These are phyloP conservation scores for Gallinago nigripennis DNA, from an alignment of 2,797 vertebrate genomes.

Conservation along the genomic window DNA sequence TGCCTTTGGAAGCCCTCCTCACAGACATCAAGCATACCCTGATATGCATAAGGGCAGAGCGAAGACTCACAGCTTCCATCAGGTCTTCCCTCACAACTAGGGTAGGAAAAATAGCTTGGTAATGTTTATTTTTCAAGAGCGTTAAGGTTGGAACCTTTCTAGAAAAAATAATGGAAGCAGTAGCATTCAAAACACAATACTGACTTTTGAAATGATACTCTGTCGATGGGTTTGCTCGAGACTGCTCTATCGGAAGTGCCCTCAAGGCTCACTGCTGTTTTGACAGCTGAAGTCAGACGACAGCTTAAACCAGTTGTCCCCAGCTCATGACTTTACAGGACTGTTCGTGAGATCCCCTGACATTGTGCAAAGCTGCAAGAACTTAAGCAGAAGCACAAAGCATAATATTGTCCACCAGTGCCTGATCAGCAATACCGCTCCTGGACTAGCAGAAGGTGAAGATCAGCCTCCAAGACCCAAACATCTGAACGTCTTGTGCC, in stretches of 20 bases:
- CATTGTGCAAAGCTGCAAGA: neutral
- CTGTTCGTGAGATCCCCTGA: neutral
- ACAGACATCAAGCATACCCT: neutral
- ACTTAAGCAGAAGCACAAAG: neutral
- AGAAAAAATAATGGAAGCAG: neutral
- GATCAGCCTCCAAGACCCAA: neutral
- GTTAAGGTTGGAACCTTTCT: neutral
- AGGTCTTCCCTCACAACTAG: neutral
- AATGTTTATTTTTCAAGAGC: neutral
- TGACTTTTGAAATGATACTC: neutral
- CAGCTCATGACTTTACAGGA: neutral
- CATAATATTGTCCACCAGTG: rapidly evolving
- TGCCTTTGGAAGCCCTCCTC: neutral
- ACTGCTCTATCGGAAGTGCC: neutral
- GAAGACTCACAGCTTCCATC: neutral
- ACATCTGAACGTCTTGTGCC: neutral
- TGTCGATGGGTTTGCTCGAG: neutral
- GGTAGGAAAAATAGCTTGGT: neutral
- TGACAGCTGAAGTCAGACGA: neutral
- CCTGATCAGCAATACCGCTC: neutral
- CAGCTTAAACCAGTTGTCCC: neutral
- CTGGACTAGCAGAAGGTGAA: neutral
- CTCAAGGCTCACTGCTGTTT: neutral
- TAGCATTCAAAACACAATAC: neutral
- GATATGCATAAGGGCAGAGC: neutral